Evolutionary conservation across 2,888 invertebrate genomes (phyloP).

Genomic region (Prosapia bicincta): DNA sequence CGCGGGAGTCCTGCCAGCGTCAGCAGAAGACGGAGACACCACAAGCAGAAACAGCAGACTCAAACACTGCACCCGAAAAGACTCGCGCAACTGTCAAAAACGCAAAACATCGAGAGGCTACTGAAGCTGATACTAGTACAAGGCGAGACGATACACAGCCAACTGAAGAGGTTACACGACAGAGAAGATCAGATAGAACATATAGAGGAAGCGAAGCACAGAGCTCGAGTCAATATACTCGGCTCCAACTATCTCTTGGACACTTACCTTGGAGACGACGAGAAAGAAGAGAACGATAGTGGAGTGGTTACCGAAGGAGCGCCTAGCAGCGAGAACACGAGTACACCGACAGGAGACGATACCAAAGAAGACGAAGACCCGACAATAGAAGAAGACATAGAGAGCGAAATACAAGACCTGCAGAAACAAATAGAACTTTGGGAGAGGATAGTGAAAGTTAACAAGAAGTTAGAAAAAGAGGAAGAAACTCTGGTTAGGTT

Average conservation of each 20-base stretch:
- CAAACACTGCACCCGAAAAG: conserved; percentile 49
- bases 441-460: conserved; percentile 68
- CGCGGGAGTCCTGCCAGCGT: conserved; percentile 41
- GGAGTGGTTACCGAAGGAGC: conserved; percentile 63
- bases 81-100: conserved; percentile 45
- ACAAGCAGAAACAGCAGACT: conserved; percentile 40
- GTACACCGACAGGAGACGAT: conserved; percentile 42
- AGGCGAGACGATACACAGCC: conserved; percentile 55
- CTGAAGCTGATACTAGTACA: conserved; percentile 57
- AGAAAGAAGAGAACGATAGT: conserved; percentile 66
- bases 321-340: conserved; percentile 44
- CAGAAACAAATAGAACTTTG: conserved; percentile 65
- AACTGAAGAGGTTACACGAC: conserved; percentile 54
- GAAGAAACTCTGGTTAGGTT: conserved; percentile 68
- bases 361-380: conserved; percentile 43
- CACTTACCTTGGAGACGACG: conserved; percentile 61
- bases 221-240: conserved; percentile 66
- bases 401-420: conserved; percentile 54
- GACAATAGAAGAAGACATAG: conserved; percentile 45
- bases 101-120: conserved; percentile 51
- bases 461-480: conserved; percentile 68
- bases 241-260: conserved; percentile 77
- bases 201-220: conserved; percentile 74
- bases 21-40: conserved; percentile 39
- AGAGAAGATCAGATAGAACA: conserved; percentile 68